Conservation (phyloP, 2,888 invertebrate species). For the Argyra leucocephala region DNA sequence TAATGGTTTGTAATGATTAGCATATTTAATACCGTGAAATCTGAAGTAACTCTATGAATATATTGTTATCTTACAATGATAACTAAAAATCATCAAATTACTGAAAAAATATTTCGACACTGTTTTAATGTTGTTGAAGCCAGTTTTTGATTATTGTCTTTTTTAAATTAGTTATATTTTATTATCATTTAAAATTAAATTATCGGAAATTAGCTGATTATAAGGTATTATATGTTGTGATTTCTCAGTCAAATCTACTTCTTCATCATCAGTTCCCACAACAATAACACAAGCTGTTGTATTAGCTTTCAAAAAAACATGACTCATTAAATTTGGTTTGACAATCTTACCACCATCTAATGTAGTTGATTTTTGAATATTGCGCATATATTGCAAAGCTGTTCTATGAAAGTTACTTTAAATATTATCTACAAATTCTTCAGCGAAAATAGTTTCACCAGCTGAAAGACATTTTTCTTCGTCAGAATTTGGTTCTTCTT, state of each 20-base stretch:
- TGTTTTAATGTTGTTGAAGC: too few relatives aligned
- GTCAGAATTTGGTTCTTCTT: slow-evolving; percentile 54
- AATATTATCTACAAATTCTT: slow-evolving; percentile 49
- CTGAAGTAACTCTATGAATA: too few relatives aligned
- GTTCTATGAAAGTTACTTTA: slow-evolving; percentile 56
- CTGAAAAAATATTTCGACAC: too few relatives aligned
- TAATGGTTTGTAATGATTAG: too few relatives aligned
- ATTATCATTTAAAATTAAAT: slow-evolving; percentile 63
- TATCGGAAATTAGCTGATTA: slow-evolving; percentile 61
- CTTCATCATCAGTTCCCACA: slow-evolving; percentile 61
- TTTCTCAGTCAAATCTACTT: slow-evolving; percentile 62
- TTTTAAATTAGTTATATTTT: slow-evolving; percentile 60
- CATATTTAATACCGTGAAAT: too few relatives aligned
- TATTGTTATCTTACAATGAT: too few relatives aligned
- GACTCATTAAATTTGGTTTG: slow-evolving; percentile 67
- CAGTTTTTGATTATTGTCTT: not conserved
- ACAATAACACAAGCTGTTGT: slow-evolving; percentile 58
- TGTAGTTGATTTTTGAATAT: slow-evolving; percentile 57
- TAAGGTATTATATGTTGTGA: slow-evolving; percentile 75
- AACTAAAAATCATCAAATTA: too few relatives aligned
- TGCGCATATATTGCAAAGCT: slow-evolving; percentile 67
- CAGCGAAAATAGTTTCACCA: slow-evolving; percentile 68
- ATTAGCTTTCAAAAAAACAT: slow-evolving; percentile 77
- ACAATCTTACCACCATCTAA: slow-evolving; percentile 56
- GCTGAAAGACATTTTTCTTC: slow-evolving; percentile 59